Base-by-base conservation (phyloP, 2,113 vertebrate species). In the Ascaphus truei region DNA sequence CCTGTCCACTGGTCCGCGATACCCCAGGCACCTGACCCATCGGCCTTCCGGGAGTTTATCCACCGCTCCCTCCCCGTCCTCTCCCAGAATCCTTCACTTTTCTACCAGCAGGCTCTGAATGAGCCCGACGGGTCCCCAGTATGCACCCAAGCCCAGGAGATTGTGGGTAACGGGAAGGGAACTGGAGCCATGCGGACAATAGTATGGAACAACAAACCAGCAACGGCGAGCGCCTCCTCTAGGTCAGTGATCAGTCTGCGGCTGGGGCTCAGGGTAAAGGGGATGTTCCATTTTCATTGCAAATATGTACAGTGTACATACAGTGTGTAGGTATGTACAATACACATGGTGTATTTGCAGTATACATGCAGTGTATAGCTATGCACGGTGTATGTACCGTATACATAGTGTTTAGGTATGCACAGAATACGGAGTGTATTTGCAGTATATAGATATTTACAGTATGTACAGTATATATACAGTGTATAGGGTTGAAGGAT, bases 71-170 rank as follows among this genome's bases (percentile, higher is more conserved):
- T 80, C 2, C 22, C 76, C 3, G 29, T 90, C 10, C 84, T 95
- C 22, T 83, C 88, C 52, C 83, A 77, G 55, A 88, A 88, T 75
- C 94, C 94, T 0, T 63, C 75, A 2, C 85, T 95, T 8, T 91
- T 92, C 50, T 37, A 82, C 50, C 94, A 96, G 78, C 89, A 92
- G 75, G 93, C 92, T 7, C 76, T 92, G 39, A 93, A 91, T 11
- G 90, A 93, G 62, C 83, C 90, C 1, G 45, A 33, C 0, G 58
- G 72, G 0, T 86, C 84, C 0, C 45, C 79, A 0, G 77, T 92
- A 62, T 88, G 85, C 67, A 5, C 1, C 23, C 93, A 93, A 84
- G 92, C 89, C 9, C 66, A 75, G 10, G 33, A 56, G 16, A 76
- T 90, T 67, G 18, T 80, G 75, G 75, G 64, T 11, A 73, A 64